Conservation (phyloP, 37 sponge, comb jelly and placozoan species). For the Chondrosia reniformis region DNA sequence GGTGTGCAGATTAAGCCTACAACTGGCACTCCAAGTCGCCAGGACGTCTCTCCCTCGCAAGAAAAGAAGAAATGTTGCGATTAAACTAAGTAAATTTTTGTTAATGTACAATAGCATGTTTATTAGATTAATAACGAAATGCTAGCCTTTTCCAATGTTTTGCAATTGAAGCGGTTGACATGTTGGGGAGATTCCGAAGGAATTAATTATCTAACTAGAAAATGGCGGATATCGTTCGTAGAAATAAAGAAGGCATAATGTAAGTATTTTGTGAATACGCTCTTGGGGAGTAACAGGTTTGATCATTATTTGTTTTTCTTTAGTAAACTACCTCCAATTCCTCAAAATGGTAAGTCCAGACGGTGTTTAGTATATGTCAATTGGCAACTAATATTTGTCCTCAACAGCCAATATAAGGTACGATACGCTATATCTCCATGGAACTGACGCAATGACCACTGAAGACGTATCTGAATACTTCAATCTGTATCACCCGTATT, state of each 20-base stretch:
- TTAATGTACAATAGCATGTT: neutral
- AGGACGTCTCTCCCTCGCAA: constrained; percentile 7
- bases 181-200: too few species aligned
- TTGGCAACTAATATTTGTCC: neutral
- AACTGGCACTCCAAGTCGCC: neutral
- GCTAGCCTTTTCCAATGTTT: too few species aligned
- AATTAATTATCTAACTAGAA: too few species aligned
- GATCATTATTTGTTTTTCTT: neutral
- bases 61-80: constrained; percentile 18
- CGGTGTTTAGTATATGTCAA: neutral
- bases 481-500: constrained; percentile 7
- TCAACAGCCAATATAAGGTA: neutral
- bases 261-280: too few species aligned
- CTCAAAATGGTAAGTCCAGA: too few species aligned
- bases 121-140: too few species aligned
- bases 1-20: constrained; percentile 89
- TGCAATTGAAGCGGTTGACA: too few species aligned
- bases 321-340: too few species aligned
- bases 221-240: too few species aligned
- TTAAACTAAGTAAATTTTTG: neutral
- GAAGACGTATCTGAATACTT: neutral
- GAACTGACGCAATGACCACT: constrained; percentile 10
- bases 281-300: too few species aligned
- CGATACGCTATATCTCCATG: neutral
- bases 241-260: too few species aligned